Evolutionary conservation across 2,888 invertebrate genomes (phyloP), one percentile per base, ranked within the genome.

Genomic region (Dicyrtoma fusca): DNA sequence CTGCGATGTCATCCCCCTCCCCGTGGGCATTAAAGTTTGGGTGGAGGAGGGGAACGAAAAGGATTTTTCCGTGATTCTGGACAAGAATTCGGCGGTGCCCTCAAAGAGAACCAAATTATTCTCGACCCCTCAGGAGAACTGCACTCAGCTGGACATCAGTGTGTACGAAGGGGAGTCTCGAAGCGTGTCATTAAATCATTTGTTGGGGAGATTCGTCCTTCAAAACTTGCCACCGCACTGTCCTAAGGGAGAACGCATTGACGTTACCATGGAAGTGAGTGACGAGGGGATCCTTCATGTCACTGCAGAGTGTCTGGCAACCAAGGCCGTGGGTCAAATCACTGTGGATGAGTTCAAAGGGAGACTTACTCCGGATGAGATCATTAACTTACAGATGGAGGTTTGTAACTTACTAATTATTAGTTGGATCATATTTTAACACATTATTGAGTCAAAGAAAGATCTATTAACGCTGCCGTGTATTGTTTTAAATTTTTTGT

Each of bases 341-440:
- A 21, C 21, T n/a, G 63, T 63, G 21, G 63, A 63, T n/a, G 63
- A 63, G n/a, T 63, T 63, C 23, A 63, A 63, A 21, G 45, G 45
- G 19, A 63, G 63, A 23, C n/a, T 63, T 1, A 63, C 44, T 3
- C 63, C 63, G 1, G 63, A 63, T 19, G 63, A 63, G 17, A 45
- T 63, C 19, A n/a, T 13, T 8, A 44, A 44, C 14, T 45, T 63
- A 34, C 13, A 19, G 14, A 63, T 63, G 63, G 63, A 63, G 63
- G 63, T 62, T 21, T 34, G 11, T 61, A 23, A 21, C 3, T 8
- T 21, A 19, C 21, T 59, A 59, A 26, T 59, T 23, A 59, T 59
- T 59, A 14, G 8, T 59, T 23, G 1, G 3, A 23, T 14, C 5
- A 2, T 59, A 6, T 26, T 23, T 26, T 23, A 49, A 8, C 17